Conservation (phyloP, 2,888 invertebrate species). For the Synergus japonicus region DNA sequence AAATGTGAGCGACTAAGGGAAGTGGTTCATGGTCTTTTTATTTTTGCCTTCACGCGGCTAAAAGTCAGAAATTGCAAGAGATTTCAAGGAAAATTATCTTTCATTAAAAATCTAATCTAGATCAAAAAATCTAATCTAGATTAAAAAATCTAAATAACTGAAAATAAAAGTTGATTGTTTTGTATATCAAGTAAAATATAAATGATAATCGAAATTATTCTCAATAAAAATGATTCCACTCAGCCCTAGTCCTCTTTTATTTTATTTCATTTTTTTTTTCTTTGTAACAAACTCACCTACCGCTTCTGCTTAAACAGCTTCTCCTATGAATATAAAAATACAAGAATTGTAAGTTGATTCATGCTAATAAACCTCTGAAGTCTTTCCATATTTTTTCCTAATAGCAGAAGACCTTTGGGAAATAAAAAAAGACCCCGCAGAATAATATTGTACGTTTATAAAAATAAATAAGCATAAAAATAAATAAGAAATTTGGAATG, state of each 20-base stretch:
- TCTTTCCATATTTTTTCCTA: constrained; percentile 40
- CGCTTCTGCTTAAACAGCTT: constrained; percentile 61
- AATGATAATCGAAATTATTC: background rate
- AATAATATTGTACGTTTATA: background rate
- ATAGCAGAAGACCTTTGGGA: constrained; percentile 32
- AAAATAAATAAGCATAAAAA: background rate
- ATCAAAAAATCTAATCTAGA: too few relatives aligned
- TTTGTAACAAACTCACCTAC: constrained; percentile 62
- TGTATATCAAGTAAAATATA: too few relatives aligned
- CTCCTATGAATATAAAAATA: constrained; percentile 56
- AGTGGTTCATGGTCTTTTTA: background rate
- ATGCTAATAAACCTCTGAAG: constrained; percentile 16
- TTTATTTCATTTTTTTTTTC: too few relatives aligned
- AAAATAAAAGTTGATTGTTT: too few relatives aligned
- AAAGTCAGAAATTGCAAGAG: background rate
- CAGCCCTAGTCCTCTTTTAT: background rate
- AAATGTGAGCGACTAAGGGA: background rate
- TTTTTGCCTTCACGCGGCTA: background rate
- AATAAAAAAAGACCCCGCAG: constrained; percentile 9
- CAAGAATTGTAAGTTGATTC: constrained; percentile 36
- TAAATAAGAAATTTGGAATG: background rate
- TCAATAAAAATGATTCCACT: background rate
- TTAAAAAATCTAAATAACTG: too few relatives aligned
- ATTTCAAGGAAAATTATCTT: background rate
- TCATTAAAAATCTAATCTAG: background rate